Evolutionary conservation across 2,888 invertebrate species (phyloP).

Genomic region (Tortricodes alternella): DNA sequence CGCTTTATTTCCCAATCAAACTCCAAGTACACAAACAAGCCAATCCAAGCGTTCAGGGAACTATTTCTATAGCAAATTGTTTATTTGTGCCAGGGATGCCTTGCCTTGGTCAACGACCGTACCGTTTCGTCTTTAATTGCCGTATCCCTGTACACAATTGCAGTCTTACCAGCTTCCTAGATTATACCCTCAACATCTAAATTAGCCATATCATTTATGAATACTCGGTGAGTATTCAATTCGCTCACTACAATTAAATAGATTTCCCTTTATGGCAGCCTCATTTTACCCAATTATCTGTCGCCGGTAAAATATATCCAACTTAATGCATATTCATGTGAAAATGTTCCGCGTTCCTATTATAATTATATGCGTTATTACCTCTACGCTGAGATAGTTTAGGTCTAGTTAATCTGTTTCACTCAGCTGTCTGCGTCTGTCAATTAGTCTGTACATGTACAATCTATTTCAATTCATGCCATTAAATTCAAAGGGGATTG

Average conservation of each 20-base stretch:
- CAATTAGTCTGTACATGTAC: constrained; percentile 20
- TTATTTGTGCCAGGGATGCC: constrained; percentile 37
- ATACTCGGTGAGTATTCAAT: not conserved
- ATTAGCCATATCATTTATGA: not conserved
- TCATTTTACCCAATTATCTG: constrained; percentile 48
- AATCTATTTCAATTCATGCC: constrained; percentile 9
- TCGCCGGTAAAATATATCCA: constrained; percentile 35
- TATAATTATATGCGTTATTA: constrained; percentile 23
- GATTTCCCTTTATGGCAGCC: constrained; percentile 44
- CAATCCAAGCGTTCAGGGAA: constrained; percentile 4
- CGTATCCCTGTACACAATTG: constrained; percentile 44
- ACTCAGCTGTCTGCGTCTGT: constrained; percentile 26
- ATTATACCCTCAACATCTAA: not conserved
- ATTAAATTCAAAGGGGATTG: constrained; percentile 8
- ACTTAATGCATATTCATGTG: constrained; percentile 39
- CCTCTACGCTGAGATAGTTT: not conserved
- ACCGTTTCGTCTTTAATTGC: constrained; percentile 50
- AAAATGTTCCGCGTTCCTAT: constrained; percentile 27
- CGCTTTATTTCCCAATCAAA: constrained; percentile 1
- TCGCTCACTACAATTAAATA: constrained; percentile 38
- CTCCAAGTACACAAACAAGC: constrained; percentile 11
- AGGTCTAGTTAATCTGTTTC: constrained; percentile 12
- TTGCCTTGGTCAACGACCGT: constrained; percentile 58
- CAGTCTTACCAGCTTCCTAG: constrained; percentile 32
- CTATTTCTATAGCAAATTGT: constrained; percentile 36